Evolutionary conservation across 2,797 vertebrate species (phyloP).

Genomic region (Pteronotus mesoamericanus): DNA sequence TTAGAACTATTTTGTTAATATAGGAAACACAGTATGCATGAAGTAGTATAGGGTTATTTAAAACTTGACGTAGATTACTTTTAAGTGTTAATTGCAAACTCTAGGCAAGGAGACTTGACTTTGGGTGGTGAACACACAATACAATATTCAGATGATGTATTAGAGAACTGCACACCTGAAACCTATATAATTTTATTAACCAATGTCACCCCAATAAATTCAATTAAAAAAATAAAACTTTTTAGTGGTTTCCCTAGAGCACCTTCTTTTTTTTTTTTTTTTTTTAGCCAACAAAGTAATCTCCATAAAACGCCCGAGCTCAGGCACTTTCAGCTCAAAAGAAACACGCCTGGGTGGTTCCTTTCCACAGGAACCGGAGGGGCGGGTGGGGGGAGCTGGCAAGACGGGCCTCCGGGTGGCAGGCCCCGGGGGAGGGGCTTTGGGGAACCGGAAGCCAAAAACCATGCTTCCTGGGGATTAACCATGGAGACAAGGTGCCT

Average conservation of each 20-base stretch:
- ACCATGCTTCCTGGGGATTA: neutral
- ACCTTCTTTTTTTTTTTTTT: neutral
- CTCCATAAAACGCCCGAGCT: neutral
- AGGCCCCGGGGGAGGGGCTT: neutral
- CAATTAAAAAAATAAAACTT: neutral
- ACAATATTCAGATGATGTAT: neutral
- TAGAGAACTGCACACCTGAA: too few species aligned
- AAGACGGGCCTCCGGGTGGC: too few species aligned
- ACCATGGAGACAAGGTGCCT: neutral
- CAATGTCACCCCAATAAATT: too few species aligned
- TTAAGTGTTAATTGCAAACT: too few species aligned
- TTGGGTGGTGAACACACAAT: too few species aligned
- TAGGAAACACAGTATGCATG: neutral
- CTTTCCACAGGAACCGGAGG: too few species aligned
- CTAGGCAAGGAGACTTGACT: neutral
- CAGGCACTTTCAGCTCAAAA: neutral
- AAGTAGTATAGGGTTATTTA: neutral
- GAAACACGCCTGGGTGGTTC: accelerated
- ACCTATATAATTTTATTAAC: too few species aligned
- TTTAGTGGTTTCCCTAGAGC: neutral
- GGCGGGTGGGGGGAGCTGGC: accelerated
- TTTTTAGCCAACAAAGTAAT: neutral
- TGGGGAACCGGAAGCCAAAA: neutral
- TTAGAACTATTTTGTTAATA: accelerated
- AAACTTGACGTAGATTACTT: too few species aligned